A percentile compares a stretch with the other conserved stretches of the same genome.
phyloP scores from a whole-genome alignment of 2,113 vertebrate species.

The Apeltes quadracus region DNA sequence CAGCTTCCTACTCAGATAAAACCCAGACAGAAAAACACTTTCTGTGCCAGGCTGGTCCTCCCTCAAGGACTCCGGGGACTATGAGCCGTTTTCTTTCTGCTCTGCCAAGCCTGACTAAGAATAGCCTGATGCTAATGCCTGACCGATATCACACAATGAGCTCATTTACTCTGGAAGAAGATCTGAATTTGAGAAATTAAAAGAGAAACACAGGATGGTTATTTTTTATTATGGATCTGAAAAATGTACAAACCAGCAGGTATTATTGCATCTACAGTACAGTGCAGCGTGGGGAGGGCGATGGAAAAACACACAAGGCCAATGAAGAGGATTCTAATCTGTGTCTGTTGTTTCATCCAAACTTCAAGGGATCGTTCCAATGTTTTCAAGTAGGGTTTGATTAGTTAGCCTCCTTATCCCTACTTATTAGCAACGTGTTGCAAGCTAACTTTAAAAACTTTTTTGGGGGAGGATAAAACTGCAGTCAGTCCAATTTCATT shows the following conservation, averaged over 20 bases:
- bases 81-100: conserved; percentile 7
- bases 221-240: background rate
- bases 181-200: conserved; percentile 9
- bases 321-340: background rate
- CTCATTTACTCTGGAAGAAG: conserved; percentile 46
- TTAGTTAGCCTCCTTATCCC: background rate
- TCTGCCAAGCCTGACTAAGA: conserved; percentile 36
- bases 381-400: background rate
- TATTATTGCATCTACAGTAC: background rate
- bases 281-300: no score
- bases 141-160: conserved; percentile 55
- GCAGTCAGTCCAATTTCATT: background rate
- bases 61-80: conserved; percentile 35
- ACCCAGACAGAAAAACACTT: conserved; percentile 51
- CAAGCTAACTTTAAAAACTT: background rate
- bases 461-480: no score
- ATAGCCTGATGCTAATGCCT: conserved; percentile 61
- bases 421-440: background rate
- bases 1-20: conserved; percentile 24
- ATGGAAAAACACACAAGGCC: no score
- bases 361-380: background rate
- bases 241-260: background rate
- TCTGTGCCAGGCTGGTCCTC: conserved; percentile 35
- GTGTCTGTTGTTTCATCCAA: background rate
- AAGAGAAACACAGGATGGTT: background rate